phyloP scores from a whole-genome alignment of 2,888 invertebrate species.

The Lottia gigantea region DNA sequence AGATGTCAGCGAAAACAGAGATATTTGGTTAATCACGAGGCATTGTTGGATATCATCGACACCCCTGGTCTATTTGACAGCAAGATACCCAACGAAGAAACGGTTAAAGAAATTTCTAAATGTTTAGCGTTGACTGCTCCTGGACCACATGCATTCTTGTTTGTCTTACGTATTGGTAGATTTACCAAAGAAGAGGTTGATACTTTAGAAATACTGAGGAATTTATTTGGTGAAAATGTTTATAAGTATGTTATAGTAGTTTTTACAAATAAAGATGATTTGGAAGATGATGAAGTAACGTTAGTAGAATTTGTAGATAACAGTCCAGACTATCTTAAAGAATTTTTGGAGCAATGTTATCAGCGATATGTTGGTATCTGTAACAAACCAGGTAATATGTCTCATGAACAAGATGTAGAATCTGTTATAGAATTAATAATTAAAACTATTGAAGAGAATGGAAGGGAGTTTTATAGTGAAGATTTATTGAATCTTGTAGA shows the following conservation, averaged over 20 bases:
- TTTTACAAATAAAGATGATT: slow-evolving; percentile 15
- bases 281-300: background rate
- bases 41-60: background rate
- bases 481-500: too few species aligned
- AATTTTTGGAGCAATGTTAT: background rate
- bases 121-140: slow-evolving; percentile 16
- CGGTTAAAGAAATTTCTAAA: slow-evolving; percentile 15
- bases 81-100: slow-evolving; percentile 7
- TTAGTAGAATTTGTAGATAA: background rate
- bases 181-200: slow-evolving; percentile 16
- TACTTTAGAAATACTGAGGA: slow-evolving; percentile 5
- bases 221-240: slow-evolving; percentile 13
- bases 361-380: slow-evolving; percentile 9
- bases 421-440: too few species aligned
- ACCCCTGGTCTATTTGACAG: slow-evolving; percentile 19
- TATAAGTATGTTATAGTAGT: slow-evolving; percentile 4
- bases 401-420: too few species aligned
- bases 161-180: slow-evolving; percentile 13
- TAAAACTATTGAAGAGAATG: too few species aligned
- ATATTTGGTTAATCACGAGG: background rate
- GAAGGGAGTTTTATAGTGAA: too few species aligned
- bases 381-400: background rate
- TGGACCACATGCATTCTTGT: slow-evolving; percentile 17
- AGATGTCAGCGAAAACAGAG: background rate
- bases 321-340: background rate